Conservation (phyloP, 2,113 vertebrate species). For the Grallaria varia region DNA sequence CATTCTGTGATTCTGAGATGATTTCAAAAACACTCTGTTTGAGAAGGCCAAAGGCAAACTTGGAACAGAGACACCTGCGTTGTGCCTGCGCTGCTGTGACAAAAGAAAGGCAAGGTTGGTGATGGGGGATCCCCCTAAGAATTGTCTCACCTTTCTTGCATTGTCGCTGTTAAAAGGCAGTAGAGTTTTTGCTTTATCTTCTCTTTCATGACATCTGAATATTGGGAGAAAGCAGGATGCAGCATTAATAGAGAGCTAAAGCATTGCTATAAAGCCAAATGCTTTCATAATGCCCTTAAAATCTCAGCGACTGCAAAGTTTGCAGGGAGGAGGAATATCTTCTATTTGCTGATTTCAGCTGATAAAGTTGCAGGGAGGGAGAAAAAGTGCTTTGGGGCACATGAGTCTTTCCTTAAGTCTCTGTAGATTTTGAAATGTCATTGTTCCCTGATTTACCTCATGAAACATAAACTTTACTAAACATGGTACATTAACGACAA, state of each 20-base stretch:
- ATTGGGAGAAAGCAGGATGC: not conserved
- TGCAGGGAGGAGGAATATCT: not conserved
- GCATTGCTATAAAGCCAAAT: not conserved
- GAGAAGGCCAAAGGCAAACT: not conserved
- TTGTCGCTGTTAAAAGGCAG: not conserved
- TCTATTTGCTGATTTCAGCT: not conserved
- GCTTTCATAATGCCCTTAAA: slow-evolving; percentile 2
- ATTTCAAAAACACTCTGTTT: not conserved
- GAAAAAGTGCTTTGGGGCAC: not conserved
- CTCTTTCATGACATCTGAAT: not conserved
- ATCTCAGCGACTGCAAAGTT: not conserved
- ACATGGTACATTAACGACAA: slow-evolving; percentile 39
- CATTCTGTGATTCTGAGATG: not conserved
- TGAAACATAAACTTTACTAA: slow-evolving; percentile 43
- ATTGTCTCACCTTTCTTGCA: not conserved
- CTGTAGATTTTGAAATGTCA: slow-evolving; percentile 22
- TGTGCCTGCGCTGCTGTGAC: not conserved
- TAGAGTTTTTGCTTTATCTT: not conserved
- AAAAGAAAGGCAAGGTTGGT: not conserved
- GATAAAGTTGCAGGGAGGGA: not conserved
- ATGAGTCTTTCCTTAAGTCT: not conserved
- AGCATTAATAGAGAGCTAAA: not conserved
- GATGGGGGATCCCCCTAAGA: not conserved
- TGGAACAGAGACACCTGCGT: not conserved
- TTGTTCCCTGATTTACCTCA: slow-evolving; percentile 57